Conservation (phyloP, 2,797 vertebrate species). For the Cossypha dichroa region DNA sequence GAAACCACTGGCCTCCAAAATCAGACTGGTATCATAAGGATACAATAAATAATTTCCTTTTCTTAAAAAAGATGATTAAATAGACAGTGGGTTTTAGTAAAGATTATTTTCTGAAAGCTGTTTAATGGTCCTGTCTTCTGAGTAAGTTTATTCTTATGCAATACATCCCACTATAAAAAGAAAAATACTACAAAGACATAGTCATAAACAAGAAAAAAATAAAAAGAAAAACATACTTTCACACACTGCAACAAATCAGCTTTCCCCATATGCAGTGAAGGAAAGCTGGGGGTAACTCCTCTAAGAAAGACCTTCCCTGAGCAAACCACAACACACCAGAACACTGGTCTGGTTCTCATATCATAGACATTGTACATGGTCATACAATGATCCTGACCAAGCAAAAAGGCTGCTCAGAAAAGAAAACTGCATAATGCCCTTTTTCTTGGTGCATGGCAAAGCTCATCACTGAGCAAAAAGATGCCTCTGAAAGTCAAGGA, state of each 20-base stretch:
- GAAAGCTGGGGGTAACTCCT: neutral
- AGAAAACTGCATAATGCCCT: neutral
- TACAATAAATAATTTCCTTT: neutral
- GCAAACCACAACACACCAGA: neutral
- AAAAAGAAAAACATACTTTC: neutral
- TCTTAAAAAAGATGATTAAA: neutral
- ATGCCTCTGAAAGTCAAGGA: neutral
- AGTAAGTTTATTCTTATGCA: neutral
- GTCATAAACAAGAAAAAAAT: neutral
- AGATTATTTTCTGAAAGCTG: neutral
- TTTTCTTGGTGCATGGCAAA: neutral
- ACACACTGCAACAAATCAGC: neutral
- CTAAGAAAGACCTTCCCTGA: neutral
- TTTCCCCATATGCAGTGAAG: neutral
- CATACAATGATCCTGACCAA: neutral
- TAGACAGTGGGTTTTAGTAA: neutral
- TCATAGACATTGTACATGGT: fast-evolving
- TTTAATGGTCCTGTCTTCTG: neutral
- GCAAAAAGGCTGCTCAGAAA: neutral
- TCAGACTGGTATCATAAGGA: neutral
- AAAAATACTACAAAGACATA: neutral
- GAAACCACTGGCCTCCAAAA: neutral
- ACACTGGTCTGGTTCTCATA: neutral
- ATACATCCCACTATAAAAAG: neutral
- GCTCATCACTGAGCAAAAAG: neutral